Evolutionary conservation across 2,113 vertebrate genomes (phyloP).

Genomic region (Dicerorhinus sumatrensis): DNA sequence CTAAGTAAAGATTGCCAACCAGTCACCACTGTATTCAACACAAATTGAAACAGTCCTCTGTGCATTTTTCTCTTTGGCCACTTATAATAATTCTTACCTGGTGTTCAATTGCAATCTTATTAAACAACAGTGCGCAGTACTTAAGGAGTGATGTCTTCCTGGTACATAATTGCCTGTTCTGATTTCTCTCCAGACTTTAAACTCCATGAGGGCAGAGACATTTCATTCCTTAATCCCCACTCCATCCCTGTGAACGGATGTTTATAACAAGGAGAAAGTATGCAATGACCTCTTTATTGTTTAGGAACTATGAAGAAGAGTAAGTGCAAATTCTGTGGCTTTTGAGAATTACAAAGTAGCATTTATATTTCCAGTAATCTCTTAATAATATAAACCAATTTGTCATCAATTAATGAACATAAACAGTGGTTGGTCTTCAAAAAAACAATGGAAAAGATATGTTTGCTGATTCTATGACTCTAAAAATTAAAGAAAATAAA

Average conservation of each 20-base stretch:
- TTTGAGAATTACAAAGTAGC: constrained; percentile 44
- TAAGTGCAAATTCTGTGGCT: constrained; percentile 38
- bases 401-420: constrained; percentile 23
- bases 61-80: neutral
- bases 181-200: constrained; percentile 28
- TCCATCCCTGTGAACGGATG: neutral
- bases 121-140: neutral
- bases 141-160: constrained; percentile 21
- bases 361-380: constrained; percentile 14
- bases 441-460: neutral
- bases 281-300: neutral
- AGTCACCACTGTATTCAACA: neutral
- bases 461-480: neutral
- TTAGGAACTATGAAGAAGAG: neutral
- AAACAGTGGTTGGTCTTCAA: neutral
- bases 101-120: neutral
- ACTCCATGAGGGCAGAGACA: neutral
- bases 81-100: neutral
- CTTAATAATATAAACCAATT: constrained; percentile 47
- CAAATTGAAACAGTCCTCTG: neutral
- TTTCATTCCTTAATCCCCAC: neutral
- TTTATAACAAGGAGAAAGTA: neutral
- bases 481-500: constrained; percentile 48
- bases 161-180: neutral
- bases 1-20: neutral